phyloP scores from a whole-genome alignment of 2,113 vertebrate genomes.

The Jaculus jaculus region DNA sequence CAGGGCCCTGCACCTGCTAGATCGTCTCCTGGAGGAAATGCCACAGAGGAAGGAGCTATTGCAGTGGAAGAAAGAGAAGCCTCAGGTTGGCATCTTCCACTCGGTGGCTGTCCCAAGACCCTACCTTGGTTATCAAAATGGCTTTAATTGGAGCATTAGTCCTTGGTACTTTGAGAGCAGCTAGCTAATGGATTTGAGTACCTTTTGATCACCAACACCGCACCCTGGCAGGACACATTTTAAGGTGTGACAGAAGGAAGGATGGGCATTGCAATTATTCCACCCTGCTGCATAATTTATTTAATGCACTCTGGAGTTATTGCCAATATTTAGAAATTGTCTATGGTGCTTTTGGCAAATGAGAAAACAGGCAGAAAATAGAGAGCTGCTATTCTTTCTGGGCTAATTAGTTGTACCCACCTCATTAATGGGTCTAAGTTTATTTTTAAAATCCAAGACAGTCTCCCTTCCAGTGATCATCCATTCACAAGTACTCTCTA shows the following conservation, averaged over 20 bases:
- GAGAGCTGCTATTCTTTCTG: not conserved
- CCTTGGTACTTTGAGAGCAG: slow-evolving; percentile 30
- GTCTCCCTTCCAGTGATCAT: not conserved
- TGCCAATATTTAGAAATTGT: not conserved
- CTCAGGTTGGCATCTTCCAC: not conserved
- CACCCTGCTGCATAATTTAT: slow-evolving; percentile 11
- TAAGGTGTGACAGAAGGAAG: not conserved
- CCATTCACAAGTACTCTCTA: not conserved
- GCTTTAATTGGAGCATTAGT: not conserved
- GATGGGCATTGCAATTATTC: not conserved
- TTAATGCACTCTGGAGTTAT: not conserved
- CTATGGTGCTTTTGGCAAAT: slow-evolving; percentile 15
- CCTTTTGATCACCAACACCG: slow-evolving; percentile 27
- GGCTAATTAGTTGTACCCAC: slow-evolving; percentile 14
- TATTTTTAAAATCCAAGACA: slow-evolving; percentile 36
- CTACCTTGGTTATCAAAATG: not conserved
- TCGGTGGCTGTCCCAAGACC: not conserved
- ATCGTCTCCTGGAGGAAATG: not conserved
- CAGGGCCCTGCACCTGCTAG: accelerated
- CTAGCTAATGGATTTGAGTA: not conserved
- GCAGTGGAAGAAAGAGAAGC: not conserved
- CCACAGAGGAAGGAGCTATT: not conserved
- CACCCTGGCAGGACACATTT: not conserved
- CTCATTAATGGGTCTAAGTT: slow-evolving; percentile 26
- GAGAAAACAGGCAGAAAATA: not conserved